phyloP scores from a whole-genome alignment of 2,888 invertebrate species.

The Lasioglossum zephyrum region DNA sequence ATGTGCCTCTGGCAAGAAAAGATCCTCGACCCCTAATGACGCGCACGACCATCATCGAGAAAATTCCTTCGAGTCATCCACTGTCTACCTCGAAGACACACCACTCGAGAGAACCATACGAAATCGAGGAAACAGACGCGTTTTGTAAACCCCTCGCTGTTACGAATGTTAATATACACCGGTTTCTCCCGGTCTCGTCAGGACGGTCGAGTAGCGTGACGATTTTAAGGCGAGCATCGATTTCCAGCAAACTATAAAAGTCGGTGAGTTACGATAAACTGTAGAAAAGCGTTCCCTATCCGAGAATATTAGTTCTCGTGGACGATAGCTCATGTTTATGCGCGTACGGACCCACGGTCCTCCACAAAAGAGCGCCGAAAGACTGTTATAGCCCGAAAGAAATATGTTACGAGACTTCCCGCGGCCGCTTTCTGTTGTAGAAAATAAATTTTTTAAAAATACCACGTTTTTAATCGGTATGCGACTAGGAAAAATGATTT shows the following conservation, averaged over 20 bases:
- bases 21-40: slow-evolving; percentile 48
- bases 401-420: slow-evolving; percentile 64
- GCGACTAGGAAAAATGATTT: too few relatives aligned
- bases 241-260: slow-evolving; percentile 76
- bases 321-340: slow-evolving; percentile 69
- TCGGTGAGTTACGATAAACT: slow-evolving; percentile 71
- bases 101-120: slow-evolving; percentile 8
- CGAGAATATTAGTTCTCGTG: slow-evolving; percentile 59
- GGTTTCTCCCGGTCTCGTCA: not conserved
- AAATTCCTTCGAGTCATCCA: slow-evolving; percentile 25
- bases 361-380: slow-evolving; percentile 71
- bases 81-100: not conserved
- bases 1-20: slow-evolving; percentile 25
- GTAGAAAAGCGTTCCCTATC: slow-evolving; percentile 61
- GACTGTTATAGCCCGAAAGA: slow-evolving; percentile 65
- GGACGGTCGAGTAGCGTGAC: slow-evolving; percentile 8
- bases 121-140: slow-evolving; percentile 1
- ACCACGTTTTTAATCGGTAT: too few relatives aligned
- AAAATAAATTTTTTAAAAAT: too few relatives aligned
- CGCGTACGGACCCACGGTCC: slow-evolving; percentile 44
- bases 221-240: slow-evolving; percentile 46
- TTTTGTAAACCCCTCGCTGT: not conserved
- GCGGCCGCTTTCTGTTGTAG: slow-evolving; percentile 12
- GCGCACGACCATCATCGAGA: slow-evolving; percentile 48
- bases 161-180: not conserved